Evolutionary conservation across 2,888 invertebrate species (phyloP), one percentile per base, ranked within the genome.

Genomic region (Ennomos erosarius): DNA sequence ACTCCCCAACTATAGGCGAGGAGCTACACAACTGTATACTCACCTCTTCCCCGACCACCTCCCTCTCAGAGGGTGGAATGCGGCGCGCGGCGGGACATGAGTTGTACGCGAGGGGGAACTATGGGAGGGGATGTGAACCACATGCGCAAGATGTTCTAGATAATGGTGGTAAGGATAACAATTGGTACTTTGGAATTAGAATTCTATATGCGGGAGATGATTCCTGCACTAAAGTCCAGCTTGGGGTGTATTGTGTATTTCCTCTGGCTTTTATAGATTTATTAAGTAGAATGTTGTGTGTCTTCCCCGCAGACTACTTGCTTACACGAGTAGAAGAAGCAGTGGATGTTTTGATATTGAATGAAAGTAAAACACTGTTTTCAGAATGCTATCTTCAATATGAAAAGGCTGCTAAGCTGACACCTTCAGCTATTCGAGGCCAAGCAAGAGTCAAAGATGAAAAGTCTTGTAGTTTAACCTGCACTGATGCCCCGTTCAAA

Each of bases 61-160:
- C 85, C 0, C 62, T 90, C 43, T 81, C 81, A 86, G 94, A 94
- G 0, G 94, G 94, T 0, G 94, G 44, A 6, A 13, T 12, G 10
- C 12, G 51, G 6, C 51, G 50, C 9, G 49, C 62, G 37, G 42
- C 58, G 0, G 94, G 94, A 0, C 96, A 96, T 56, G 97, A 97
- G 81, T 85, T 97, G 26, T 97, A 97, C 69, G 95, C 97, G 61
- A 87, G 97, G 43, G 97, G 96, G 0, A 97, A 96, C 79, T 97
- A 95, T 71, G 97, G 97, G 0, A 94, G 96, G 52, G 97, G 97
- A 0, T 97, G 97, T 70, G 97, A 97, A 78, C 94, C 96, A 0
- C 95, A 95, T 57, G 92, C 94, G 1, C 88, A 89, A 60, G 91
- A 91, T 60, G 60, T 48, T 39, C 55, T 51, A n/a, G 56, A 62